phyloP scores from a whole-genome alignment of 2,888 invertebrate genomes.

The Archips xylosteana region DNA sequence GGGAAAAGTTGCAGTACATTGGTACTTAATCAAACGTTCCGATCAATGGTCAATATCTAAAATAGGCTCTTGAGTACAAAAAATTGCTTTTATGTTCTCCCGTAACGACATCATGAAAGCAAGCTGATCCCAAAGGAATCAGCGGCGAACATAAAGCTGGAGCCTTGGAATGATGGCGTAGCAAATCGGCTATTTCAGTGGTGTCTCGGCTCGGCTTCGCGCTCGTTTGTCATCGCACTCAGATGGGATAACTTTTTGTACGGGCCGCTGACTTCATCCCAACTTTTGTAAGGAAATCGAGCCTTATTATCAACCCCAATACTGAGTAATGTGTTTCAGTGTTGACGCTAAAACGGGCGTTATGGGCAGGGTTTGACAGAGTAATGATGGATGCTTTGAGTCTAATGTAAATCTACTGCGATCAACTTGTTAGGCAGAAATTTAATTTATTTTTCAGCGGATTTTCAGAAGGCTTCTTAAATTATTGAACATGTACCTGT shows the following conservation, averaged over 20 bases:
- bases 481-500: background rate
- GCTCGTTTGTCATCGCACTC: conserved; percentile 80
- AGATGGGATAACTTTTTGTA: conserved; percentile 81
- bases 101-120: conserved; percentile 57
- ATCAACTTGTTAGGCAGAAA: background rate
- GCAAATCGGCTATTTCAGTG: conserved; percentile 75
- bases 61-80: conserved; percentile 12
- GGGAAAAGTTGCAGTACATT: background rate
- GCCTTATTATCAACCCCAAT: conserved; percentile 68
- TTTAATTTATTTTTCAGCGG: background rate
- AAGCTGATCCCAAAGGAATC: conserved; percentile 53
- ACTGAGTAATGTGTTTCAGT: conserved; percentile 64
- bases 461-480: background rate
- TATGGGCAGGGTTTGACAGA: conserved; percentile 11
- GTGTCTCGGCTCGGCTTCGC: conserved; percentile 62
- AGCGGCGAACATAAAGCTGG: conserved; percentile 48
- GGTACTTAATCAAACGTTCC: background rate
- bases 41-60: conserved; percentile 16
- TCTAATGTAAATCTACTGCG: background rate
- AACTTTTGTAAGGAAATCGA: conserved; percentile 76
- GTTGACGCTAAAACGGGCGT: conserved; percentile 9
- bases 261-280: conserved; percentile 75
- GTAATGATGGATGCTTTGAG: conserved; percentile 6
- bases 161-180: conserved; percentile 67
- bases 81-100: conserved; percentile 43